A percentile compares a stretch with the other conserved stretches of the same genome.
Evolutionary conservation across 2,797 vertebrate genomes (phyloP).

Genomic region (Amblyraja radiata): DNA sequence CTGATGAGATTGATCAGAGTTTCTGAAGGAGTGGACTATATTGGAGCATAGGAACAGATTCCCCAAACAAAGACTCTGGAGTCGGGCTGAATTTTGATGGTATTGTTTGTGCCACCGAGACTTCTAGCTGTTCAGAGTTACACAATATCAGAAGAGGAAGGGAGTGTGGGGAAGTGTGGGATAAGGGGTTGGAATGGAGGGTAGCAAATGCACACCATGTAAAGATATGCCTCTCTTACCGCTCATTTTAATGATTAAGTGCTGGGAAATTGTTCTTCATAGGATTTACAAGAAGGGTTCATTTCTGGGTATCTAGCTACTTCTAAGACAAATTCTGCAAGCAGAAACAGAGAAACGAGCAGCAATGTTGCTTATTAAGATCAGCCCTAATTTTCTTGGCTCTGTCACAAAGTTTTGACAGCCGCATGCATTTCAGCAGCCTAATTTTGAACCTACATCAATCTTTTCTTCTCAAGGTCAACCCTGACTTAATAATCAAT

Average conservation of each 20-base stretch:
- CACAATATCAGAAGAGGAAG: neutral
- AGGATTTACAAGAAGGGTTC: neutral
- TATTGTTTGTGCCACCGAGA: no score
- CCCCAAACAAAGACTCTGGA: neutral
- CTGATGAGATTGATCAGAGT: neutral
- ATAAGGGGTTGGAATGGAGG: neutral
- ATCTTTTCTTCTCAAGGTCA: constrained; percentile 28
- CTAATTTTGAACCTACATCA: constrained; percentile 31
- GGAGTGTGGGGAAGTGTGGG: neutral
- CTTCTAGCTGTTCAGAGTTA: neutral
- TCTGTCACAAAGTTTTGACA: neutral
- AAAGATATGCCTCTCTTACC: neutral
- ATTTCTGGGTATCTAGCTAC: neutral
- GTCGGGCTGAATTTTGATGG: neutral
- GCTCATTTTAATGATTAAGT: neutral
- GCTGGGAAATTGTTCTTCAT: neutral
- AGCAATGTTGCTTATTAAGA: constrained; percentile 26
- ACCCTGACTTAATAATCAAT: constrained; percentile 25
- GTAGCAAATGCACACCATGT: neutral
- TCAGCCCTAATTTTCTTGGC: constrained; percentile 14
- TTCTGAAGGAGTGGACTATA: neutral
- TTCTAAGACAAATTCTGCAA: constrained; percentile 1
- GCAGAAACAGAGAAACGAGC: neutral
- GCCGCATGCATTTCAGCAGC: neutral
- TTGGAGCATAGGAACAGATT: neutral